Base-by-base conservation (phyloP, 2,888 invertebrate genomes). In the Teleogryllus oceanicus region DNA sequence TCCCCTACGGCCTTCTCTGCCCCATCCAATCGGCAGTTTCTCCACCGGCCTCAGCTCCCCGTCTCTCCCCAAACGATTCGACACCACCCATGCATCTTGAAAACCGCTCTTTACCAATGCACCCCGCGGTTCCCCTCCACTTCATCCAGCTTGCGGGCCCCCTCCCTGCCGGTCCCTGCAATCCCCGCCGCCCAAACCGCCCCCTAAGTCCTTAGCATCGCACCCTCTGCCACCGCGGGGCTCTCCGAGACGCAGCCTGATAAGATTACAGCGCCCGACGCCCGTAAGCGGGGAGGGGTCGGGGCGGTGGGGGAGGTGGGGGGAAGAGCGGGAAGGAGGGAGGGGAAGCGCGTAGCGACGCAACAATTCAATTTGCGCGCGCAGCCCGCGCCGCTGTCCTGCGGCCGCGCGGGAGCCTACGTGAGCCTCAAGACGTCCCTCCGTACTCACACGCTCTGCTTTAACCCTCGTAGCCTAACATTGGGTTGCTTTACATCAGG, bases 331-430 rank as follows among this genome's bases (percentile, higher is more conserved):
- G 62, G 3, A 62, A 5, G 62, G 62, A 3, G 62, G 2, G 62
- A 37, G 62, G 16, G 3, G 62, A 13, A 62, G 62, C 62, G 62
- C 37, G 37, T 8, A 37, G 62, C 62, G 1, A n/a, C 62, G 62
- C 62, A 62, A 62, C 62, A 62, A 62, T 62, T 62, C 62, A 62
- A 62, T 62, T 62, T 62, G 62, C 62, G 62, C 62, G 62, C 62
- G 62, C 62, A 13, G 62, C 62, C n/a, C 62, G 62, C 62, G 62
- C n/a, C 62, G 62, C 11, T 62, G 62, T 62, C 62, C 62, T 62
- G 62, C 62, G 62, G 62, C 62, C 62, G 62, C 8, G 37, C 8
- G 37, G 37, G 37, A 37, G 37, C 37, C 37, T 37, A 37, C 37
- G 37, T 37, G 37, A 5, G 37, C 37, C 37, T 37, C 37, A 5